Conservation (phyloP, 2,888 invertebrate species). For the Andrena flavipes region DNA sequence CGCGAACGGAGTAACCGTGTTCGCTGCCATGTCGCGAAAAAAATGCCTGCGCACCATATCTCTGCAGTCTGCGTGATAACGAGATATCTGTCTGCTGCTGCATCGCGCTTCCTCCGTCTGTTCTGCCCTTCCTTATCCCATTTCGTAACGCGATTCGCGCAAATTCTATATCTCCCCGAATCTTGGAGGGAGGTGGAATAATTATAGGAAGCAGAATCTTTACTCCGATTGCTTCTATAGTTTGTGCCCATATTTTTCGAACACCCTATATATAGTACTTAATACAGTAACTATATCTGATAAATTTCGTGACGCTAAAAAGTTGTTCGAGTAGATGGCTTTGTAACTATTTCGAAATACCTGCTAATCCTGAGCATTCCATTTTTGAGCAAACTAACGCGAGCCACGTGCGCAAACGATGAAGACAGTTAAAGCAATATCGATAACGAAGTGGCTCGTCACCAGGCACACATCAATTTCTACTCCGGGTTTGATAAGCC, state of each 20-base stretch:
- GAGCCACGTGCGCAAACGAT: constrained; percentile 27
- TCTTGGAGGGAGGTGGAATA: background rate
- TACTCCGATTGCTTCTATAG: background rate
- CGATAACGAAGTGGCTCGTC: constrained; percentile 51
- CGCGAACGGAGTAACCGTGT: constrained; percentile 1
- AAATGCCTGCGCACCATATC: constrained; percentile 36
- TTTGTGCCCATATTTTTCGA: background rate
- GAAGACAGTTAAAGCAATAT: constrained; percentile 34
- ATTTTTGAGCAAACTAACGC: background rate
- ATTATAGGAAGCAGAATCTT: background rate
- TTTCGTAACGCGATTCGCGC: constrained; percentile 27
- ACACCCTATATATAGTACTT: background rate
- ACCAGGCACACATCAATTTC: constrained; percentile 37
- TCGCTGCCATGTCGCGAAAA: constrained; percentile 10
- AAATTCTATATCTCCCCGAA: constrained; percentile 4
- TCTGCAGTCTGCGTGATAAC: constrained; percentile 27
- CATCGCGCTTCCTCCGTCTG: constrained; percentile 1
- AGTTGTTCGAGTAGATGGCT: background rate
- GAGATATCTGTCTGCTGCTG: constrained; percentile 21
- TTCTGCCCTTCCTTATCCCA: background rate
- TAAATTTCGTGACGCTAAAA: too few relatives aligned
- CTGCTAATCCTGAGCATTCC: background rate
- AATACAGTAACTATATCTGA: background rate
- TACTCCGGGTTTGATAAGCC: constrained; percentile 53
- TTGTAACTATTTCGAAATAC: too few relatives aligned